Conservation (phyloP, 2,888 invertebrate species). For the Capitulum mitella region DNA sequence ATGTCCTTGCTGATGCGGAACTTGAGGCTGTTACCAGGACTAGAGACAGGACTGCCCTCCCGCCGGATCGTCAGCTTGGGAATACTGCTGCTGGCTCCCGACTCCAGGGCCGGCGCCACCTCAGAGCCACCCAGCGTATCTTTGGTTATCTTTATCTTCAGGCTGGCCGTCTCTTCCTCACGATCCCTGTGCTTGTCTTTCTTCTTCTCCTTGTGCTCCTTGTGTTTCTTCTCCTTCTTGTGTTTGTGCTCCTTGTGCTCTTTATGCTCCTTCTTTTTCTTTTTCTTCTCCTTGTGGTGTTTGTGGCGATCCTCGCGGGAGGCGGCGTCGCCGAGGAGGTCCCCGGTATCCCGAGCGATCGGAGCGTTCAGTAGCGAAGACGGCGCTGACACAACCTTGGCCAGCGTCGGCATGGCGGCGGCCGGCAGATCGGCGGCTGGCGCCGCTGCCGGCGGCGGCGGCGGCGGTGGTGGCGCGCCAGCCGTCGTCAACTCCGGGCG, state of each 20-base stretch:
- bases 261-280: conserved; percentile 32
- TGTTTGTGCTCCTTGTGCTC: conserved; percentile 32
- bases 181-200: conserved; percentile 32
- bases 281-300: conserved; percentile 33
- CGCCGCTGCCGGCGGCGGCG: neutral
- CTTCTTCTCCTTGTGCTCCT: conserved; percentile 35
- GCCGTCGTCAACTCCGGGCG: too few relatives aligned
- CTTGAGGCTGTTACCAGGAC: neutral
- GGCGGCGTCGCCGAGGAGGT: neutral
- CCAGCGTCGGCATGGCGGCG: neutral
- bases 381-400: conserved; percentile 2
- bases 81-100: neutral
- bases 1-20: neutral
- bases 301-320: conserved; percentile 8
- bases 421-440: neutral
- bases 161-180: neutral
- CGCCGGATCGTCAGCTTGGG: conserved; percentile 5
- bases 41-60: neutral
- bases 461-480: neutral
- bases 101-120: neutral
- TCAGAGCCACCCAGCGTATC: neutral
- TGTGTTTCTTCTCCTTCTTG: conserved; percentile 36
- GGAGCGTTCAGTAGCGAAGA: conserved; percentile 2
- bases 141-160: conserved; percentile 1
- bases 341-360: neutral